Base-by-base conservation (phyloP, 2,113 vertebrate species). In the Psittacara wagleri region DNA sequence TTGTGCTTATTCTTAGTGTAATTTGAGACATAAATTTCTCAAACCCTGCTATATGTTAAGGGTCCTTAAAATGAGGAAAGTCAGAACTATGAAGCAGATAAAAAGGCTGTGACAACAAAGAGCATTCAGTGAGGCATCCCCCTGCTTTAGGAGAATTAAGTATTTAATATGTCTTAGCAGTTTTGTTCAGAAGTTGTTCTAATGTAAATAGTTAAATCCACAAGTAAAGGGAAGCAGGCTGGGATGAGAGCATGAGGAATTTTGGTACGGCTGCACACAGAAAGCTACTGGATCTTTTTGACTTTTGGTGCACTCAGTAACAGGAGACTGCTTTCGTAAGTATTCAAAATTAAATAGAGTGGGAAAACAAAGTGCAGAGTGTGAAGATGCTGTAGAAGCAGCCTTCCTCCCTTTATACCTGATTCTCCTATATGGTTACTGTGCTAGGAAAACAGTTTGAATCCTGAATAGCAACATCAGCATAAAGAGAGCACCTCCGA, bases 11-110 rank as follows among this genome's bases (percentile, higher is more conserved):
- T 83, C 95, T 55, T 19, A 5, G 70, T 59, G 95, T 87, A 93
- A 96, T 94, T 80, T 62, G 94, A 95, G 96, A 91, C 7, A 54
- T 44, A 73, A 66, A 84, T 84, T 94, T 96, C 74, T 91, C 91
- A 95, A 87, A 13, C 70, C 7, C 1, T 54, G 91, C 92, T 85
- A 82, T 94, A 95, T 1, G 1, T 95, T 94, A 39, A 80, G 62
- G 46, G 84, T 73, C 35, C 57, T 75, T 55, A 83, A 86, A 93
- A n/a, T 66, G 86, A 92, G 48, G 80, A 82, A 79, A 92, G 88
- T 92, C 86, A 66, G 83, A 81, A 20, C 25, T 61, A 12, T 17
- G 63, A 61, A 64, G 80, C 35, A 86, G 96, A 91, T 94, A 33
- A 87, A 87, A 90, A 92, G 83, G 44, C 41, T 35, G 74, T 35